Conservation (phyloP, 2,888 invertebrate species). For the Adelphocoris suturalis region DNA sequence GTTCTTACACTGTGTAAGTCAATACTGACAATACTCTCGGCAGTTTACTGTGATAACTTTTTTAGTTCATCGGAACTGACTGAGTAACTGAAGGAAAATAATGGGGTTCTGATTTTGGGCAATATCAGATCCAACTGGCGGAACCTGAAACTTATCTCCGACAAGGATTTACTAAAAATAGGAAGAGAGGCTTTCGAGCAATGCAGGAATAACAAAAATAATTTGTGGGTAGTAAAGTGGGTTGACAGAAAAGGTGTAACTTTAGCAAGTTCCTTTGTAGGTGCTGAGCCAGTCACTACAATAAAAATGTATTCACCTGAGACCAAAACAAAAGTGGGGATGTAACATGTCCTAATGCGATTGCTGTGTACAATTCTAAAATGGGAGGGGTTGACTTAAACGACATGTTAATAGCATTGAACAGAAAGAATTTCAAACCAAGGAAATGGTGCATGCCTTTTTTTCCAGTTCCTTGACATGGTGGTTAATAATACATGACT, state of each 20-base stretch:
- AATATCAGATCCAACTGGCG: slow-evolving; percentile 66
- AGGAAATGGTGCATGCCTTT: slow-evolving; percentile 2
- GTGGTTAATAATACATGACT: slow-evolving; percentile 55
- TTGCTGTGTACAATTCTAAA: slow-evolving; percentile 68
- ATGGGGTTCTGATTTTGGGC: slow-evolving; percentile 70
- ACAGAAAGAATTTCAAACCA: slow-evolving; percentile 46
- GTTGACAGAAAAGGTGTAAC: slow-evolving; percentile 74
- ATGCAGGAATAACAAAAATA: slow-evolving; percentile 68
- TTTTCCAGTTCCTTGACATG: slow-evolving; percentile 43
- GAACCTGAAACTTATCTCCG: slow-evolving; percentile 57
- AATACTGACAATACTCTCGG: not conserved
- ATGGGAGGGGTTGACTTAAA: slow-evolving; percentile 72
- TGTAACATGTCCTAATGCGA: slow-evolving; percentile 58
- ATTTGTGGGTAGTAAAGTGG: slow-evolving; percentile 74
- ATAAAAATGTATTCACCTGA: slow-evolving; percentile 67
- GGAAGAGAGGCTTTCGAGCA: slow-evolving; percentile 73
- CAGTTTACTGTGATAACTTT: not conserved
- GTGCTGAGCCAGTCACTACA: slow-evolving; percentile 61
- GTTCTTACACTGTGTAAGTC: not conserved
- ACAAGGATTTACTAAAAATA: slow-evolving; percentile 70
- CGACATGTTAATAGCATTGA: slow-evolving; percentile 71
- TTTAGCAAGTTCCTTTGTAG: slow-evolving; percentile 73
- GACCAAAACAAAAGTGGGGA: slow-evolving; percentile 59
- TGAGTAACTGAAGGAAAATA: slow-evolving; percentile 64
- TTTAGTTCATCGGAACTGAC: slow-evolving; percentile 65